Conservation (phyloP, 2,113 vertebrate species). For the Sprattus sprattus region DNA sequence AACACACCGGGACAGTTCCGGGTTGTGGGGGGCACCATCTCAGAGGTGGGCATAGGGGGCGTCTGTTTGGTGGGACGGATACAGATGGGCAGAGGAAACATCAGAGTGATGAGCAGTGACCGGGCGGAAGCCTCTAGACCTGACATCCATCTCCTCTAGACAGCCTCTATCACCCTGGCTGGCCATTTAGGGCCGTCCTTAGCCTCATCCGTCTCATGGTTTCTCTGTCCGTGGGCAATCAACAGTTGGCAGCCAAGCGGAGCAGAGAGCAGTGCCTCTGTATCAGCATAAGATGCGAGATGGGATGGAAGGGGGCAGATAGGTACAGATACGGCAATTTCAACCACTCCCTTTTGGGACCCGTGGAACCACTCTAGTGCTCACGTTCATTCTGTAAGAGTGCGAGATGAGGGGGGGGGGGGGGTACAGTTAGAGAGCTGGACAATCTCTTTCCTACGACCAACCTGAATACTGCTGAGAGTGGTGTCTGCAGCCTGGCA, state of each 20-base stretch:
- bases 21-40: no score
- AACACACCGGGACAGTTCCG: no score
- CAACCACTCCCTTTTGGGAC: background rate
- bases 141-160: conserved; percentile 57
- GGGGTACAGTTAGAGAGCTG: background rate
- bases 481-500: background rate
- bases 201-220: conserved; percentile 25
- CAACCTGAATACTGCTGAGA: background rate
- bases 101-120: conserved; percentile 60
- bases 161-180: conserved; percentile 20
- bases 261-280: no score
- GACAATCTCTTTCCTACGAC: background rate
- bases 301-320: no score
- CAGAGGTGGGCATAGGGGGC: no score
- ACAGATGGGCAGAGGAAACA: conserved; percentile 63
- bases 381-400: no score
- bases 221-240: background rate
- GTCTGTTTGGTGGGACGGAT: no score
- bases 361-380: background rate
- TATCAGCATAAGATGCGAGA: no score
- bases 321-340: background rate
- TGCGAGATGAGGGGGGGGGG: no score
- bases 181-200: no score
- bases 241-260: background rate
- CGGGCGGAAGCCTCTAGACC: conserved; percentile 50